Evolutionary conservation across 2,113 vertebrate species (phyloP), one percentile per base, ranked within the genome.

Genomic region (Dicerorhinus sumatrensis): DNA sequence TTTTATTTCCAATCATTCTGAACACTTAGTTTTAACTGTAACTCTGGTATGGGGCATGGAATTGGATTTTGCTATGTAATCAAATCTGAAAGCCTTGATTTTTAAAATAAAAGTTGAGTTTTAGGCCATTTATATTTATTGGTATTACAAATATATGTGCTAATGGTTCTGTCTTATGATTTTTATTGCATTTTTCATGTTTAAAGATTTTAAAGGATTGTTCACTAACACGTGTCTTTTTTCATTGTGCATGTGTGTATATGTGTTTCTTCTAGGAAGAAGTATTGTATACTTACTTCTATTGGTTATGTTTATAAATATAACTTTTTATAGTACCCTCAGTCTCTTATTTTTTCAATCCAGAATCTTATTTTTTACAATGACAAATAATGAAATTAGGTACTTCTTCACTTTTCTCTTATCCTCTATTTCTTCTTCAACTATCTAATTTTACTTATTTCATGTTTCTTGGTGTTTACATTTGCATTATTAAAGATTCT

Each of bases 1-100:
- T 92, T 93, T 96, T 79, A 62, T 91, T 62, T 86, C 94, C 58
- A 96, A 8, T 5, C 8, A 84, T 83, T 79, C 73, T 62, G 58
- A 95, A 94, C 46, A 81, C 36, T 58, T 96, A 31, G 23, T 77
- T 89, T 94, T 84, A 65, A 27, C 10, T 75, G 0, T 84, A 72
- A 73, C 18, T 62, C 48, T 81, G 46, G 3, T 33, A 54, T 6
- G 82, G 17, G 89, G 21, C 6, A 72, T 20, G 31, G 16, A 79
- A 79, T 42, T 86, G 27, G 39, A 92, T 92, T 96, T 93, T 82
- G 3, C 39, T 56, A 48, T 69, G 39, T 73, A 69, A 83, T 48
- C 12, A 39, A 83, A 92, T 73, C 9, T 77, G 48, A 65, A 91
- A 92, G 18, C 62, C 83, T 92, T 93, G 20, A 29, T 58, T 84